phyloP scores from a whole-genome alignment of 2,797 vertebrate species.

The Hydrophis major region DNA sequence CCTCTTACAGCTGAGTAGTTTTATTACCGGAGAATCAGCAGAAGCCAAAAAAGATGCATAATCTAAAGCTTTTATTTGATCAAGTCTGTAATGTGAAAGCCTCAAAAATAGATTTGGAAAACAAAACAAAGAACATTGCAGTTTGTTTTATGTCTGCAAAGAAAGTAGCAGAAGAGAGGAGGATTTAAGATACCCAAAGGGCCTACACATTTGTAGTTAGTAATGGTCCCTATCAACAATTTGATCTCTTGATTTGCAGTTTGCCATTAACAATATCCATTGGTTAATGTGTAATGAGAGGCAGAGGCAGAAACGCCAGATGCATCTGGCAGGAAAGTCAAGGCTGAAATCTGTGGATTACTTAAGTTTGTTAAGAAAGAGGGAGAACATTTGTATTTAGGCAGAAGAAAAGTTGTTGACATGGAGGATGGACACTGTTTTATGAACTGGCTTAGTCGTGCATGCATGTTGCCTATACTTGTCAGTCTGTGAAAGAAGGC shows the following conservation, averaged over 20 bases:
- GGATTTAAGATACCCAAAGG: neutral
- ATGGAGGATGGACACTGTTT: neutral
- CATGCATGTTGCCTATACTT: neutral
- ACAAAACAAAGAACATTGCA: slow-evolving; percentile 12
- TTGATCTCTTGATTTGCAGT: neutral
- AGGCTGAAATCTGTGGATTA: neutral
- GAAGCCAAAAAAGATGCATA: neutral
- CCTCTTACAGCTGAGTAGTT: slow-evolving; percentile 45
- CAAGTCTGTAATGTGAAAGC: slow-evolving; percentile 12
- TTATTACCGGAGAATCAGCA: slow-evolving; percentile 54
- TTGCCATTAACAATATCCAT: too few relatives aligned
- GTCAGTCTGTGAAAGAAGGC: neutral
- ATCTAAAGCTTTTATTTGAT: neutral
- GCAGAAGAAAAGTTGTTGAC: neutral
- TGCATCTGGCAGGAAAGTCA: neutral
- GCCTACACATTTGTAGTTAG: neutral
- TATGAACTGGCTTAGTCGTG: neutral
- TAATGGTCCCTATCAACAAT: neutral
- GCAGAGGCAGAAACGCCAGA: neutral
- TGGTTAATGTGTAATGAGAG: neutral
- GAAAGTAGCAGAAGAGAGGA: neutral
- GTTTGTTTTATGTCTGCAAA: neutral
- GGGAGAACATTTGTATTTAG: neutral
- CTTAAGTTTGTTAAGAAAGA: neutral
- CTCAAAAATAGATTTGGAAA: slow-evolving; percentile 39